Conservation (phyloP, 2,888 invertebrate species). For the Chaetogeoica ovagalla region DNA sequence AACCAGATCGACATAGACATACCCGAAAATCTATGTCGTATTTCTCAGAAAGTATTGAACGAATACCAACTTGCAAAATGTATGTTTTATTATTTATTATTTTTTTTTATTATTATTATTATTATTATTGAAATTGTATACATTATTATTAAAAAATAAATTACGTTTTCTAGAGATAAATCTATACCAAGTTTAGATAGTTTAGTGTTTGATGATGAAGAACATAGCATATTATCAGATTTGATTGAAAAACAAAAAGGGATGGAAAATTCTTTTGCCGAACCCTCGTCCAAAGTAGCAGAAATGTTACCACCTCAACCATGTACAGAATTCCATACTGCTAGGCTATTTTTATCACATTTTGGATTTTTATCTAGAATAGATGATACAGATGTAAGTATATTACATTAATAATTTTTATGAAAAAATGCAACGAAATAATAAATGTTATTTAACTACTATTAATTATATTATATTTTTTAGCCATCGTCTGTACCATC, state of each 20-base stretch:
- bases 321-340: conserved; percentile 92
- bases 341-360: conserved; percentile 90
- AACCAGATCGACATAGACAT: conserved; percentile 69
- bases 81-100: conserved; percentile 59
- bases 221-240: conserved; percentile 61
- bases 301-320: conserved; percentile 69
- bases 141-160: not conserved
- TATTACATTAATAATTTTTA: not conserved
- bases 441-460: not conserved
- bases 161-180: conserved; percentile 68
- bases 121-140: not conserved
- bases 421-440: not conserved
- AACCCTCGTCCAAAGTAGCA: conserved; percentile 27
- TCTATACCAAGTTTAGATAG: conserved; percentile 88
- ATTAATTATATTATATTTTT: conserved; percentile 15
- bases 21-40: conserved; percentile 68
- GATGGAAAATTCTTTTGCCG: conserved; percentile 34
- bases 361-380: conserved; percentile 78
- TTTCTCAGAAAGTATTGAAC: conserved; percentile 79
- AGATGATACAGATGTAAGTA: conserved; percentile 63
- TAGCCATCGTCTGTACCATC: conserved; percentile 46
- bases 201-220: conserved; percentile 67
- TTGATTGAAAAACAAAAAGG: conserved; percentile 59
- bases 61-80: conserved; percentile 80
- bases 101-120: conserved; percentile 13